Evolutionary conservation across 2,797 vertebrate species (phyloP), one percentile per base, ranked within the genome.

Genomic region (Falco cherrug): DNA sequence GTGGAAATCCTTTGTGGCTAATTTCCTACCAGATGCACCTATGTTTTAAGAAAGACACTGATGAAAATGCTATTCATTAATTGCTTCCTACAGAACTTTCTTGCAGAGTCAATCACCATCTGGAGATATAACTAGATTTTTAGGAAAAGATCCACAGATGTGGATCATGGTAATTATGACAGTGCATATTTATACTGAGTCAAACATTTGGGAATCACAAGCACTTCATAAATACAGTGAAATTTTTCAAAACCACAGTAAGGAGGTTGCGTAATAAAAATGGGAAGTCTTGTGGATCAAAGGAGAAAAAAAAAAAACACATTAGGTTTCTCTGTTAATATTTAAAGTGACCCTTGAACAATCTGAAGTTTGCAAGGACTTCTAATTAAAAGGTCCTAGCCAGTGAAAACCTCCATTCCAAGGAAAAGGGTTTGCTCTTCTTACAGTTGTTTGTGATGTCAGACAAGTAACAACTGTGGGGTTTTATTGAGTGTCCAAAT

Each of bases 1-100:
- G 18, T 28, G 15, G 10, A 93, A 93, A 71, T 81, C 71, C 47
- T 87, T 75, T 93, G 87, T 87, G 69, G 68, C 7, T 61, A 21
- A 85, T 89, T 88, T 93, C 21, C 29, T 60, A 45, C 18, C 75
- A 87, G 57, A 24, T 65, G 53, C 33, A 64, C 26, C 53, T 85
- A 54, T 11, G 16, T 4, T 80, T 93, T 84, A 68, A 86, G 84
- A 50, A 87, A 13, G 64, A 92, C 84, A 89, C 61, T 89, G 83
- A 93, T 81, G 76, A 91, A 91, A 93, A 83, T 29, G 24, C 4
- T 89, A 12, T 78, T 92, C 54, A 77, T 82, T 84, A 83, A 70
- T 85, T 64, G 48, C 61, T 94, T 96, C 41, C 37, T 77, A 11
- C 17, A 35, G 60, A 71, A 48, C 16, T 73, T 84, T 59, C 26